Evolutionary conservation across 2,888 invertebrate genomes (phyloP).

Genomic region (Trissonchulus latispiculum): DNA sequence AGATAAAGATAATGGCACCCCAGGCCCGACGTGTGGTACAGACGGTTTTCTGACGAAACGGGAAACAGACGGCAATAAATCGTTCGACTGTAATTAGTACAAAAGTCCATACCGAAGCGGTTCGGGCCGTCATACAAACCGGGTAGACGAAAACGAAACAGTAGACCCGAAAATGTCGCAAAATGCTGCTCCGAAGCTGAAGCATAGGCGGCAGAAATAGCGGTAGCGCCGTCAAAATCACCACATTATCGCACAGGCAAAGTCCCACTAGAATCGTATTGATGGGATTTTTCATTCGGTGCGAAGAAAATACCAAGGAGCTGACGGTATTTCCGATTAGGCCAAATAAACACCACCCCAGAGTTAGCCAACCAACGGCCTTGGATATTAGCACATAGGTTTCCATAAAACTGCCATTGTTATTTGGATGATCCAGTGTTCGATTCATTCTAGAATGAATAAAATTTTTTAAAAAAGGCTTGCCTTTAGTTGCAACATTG

Average conservation of each 20-base stretch:
- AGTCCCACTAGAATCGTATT: constrained; percentile 3
- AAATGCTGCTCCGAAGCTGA: background rate
- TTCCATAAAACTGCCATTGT: too few relatives aligned
- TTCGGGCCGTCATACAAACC: constrained; percentile 16
- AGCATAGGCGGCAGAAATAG: background rate
- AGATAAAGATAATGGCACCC: background rate
- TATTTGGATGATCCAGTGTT: too few relatives aligned
- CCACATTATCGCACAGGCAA: background rate
- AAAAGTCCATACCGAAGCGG: constrained; percentile 18
- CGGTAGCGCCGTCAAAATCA: background rate
- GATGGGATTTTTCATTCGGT: background rate
- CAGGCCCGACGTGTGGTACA: background rate
- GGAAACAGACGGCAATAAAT: constrained; percentile 19
- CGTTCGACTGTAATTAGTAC: constrained; percentile 19
- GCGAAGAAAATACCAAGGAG: background rate
- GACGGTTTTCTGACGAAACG: background rate
- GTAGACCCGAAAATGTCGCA: background rate
- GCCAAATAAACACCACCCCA: background rate
- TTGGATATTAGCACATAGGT: too few relatives aligned
- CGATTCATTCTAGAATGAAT: too few relatives aligned
- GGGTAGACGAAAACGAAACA: constrained; percentile 17
- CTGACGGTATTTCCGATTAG: background rate
- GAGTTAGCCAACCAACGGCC: too few relatives aligned
- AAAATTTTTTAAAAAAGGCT: too few relatives aligned
- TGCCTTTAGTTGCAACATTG: too few relatives aligned